Evolutionary conservation across 2,888 invertebrate species (phyloP).

Genomic region (Agrilus cyanescens): DNA sequence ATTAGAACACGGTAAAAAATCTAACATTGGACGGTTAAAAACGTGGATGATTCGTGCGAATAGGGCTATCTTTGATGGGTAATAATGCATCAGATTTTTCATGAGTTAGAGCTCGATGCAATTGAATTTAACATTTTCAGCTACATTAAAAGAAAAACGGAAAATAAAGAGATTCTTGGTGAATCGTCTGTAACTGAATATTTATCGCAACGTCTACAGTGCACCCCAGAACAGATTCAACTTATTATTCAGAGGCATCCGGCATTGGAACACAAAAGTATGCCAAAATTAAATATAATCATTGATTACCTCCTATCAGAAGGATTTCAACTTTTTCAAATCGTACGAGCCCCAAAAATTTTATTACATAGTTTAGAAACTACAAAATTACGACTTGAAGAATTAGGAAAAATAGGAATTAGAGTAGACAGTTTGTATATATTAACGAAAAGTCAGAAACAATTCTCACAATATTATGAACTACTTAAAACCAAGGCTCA

Average conservation of each 20-base stretch:
- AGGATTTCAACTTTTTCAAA: slow-evolving; percentile 32
- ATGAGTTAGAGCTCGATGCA: too few relatives aligned
- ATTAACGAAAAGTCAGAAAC: slow-evolving; percentile 31
- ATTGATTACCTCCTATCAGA: slow-evolving; percentile 33
- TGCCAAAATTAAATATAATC: slow-evolving; percentile 33
- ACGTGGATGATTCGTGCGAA: slow-evolving; percentile 39
- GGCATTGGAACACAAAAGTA: slow-evolving; percentile 31
- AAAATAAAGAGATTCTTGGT: slow-evolving; percentile 32
- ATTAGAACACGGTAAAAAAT: slow-evolving; percentile 25
- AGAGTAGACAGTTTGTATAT: slow-evolving; percentile 27
- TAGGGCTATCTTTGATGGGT: slow-evolving; percentile 30
- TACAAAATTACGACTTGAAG: slow-evolving; percentile 28
- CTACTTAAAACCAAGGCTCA: neutral
- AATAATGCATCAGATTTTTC: slow-evolving; percentile 11
- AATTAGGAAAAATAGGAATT: slow-evolving; percentile 25
- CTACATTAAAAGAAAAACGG: slow-evolving; percentile 28
- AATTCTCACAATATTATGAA: slow-evolving; percentile 27
- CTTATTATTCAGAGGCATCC: slow-evolving; percentile 30
- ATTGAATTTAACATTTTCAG: slow-evolving; percentile 20
- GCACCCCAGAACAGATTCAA: slow-evolving; percentile 26
- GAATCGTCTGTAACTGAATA: slow-evolving; percentile 32
- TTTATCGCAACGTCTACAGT: slow-evolving; percentile 31
- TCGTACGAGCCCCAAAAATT: slow-evolving; percentile 34
- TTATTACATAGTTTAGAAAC: slow-evolving; percentile 35
- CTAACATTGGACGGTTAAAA: slow-evolving; percentile 30